Evolutionary conservation across 2,797 vertebrate genomes (phyloP).

Genomic region (Melanotaenia parkinsoni): DNA sequence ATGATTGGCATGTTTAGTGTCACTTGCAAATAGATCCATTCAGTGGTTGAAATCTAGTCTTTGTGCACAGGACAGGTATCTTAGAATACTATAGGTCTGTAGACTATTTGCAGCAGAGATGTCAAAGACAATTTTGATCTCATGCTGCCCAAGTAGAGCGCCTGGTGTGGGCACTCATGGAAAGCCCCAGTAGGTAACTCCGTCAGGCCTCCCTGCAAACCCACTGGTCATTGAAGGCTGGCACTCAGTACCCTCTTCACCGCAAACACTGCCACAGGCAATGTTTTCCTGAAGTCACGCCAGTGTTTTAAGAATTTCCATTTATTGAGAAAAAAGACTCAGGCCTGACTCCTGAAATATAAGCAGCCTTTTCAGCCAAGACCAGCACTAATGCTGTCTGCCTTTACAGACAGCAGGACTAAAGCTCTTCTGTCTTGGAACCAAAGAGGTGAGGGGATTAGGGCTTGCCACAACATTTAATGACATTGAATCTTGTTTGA

Average conservation of each 20-base stretch:
- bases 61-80: conserved; percentile 67
- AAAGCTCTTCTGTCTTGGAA: conserved; percentile 70
- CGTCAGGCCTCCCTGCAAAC: conserved; percentile 72
- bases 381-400: conserved; percentile 68
- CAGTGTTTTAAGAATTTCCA: conserved; percentile 83
- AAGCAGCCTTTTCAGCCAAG: conserved; percentile 81
- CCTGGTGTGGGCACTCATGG: conserved; percentile 62
- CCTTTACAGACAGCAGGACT: conserved; percentile 69
- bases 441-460: conserved; percentile 77
- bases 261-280: conserved; percentile 81
- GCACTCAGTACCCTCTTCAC: conserved; percentile 73
- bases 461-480: conserved; percentile 73
- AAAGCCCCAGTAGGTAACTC: conserved; percentile 74
- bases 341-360: conserved; percentile 72
- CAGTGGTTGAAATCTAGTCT: conserved; percentile 59
- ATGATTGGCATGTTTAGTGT: conserved; percentile 70
- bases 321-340: conserved; percentile 72
- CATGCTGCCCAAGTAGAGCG: conserved; percentile 50
- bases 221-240: conserved; percentile 71
- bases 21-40: conserved; percentile 57
- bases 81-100: conserved; percentile 55
- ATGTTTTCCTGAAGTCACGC: conserved; percentile 82
- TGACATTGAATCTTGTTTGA: conserved; percentile 77
- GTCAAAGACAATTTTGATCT: conserved; percentile 76
- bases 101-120: conserved; percentile 70